Evolutionary conservation across 92 coral and sea anemone genomes (phyloP), one percentile per base, ranked within the genome.

Genomic region (Zoanthus gigantus): DNA sequence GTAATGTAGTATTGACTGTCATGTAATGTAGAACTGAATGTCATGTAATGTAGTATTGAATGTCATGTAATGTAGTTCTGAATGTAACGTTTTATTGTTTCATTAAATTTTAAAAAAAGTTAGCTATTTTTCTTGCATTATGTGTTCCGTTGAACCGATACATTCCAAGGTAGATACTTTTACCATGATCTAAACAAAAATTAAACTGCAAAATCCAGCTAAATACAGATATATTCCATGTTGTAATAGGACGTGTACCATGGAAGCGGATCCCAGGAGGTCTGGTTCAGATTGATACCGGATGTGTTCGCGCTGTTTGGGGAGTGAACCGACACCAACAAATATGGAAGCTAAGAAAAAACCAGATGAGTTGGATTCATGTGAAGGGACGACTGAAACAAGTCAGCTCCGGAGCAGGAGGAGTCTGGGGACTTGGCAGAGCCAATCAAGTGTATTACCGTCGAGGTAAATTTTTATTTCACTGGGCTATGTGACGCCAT

Each of bases 251-350:
- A 23, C 85, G 89, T 63, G n/a, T 44, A 14, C 82, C 65, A 71
- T 89, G 92, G 92, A 53, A 16, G 58, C 80, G 88, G 16, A 76
- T 89, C 18, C 74, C 84, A 30, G 92, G 92, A 76, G 83, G 83
- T 12, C 72, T 89, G 79, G 46, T 11, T 3, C 92, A 89, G 72
- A 85, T 89, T 69, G 92, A 89, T 77, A 87, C 89, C 56, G 92
- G 92, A 15, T 82, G 34, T 60, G 31, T 75, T 31, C 85, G 92
- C n/a, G 74, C 87, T 12, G 89, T 89, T 30, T 89, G 89, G 89
- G 92, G 92, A 54, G 89, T 89, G 16, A 84, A 84, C 58, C 65
- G 89, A 13, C 85, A 81, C 34, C 85, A 67, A 29, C 85, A 66
- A 73, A 81, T 81, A 34, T 81, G 85, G 85, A 63, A 45, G 7